Evolutionary conservation across 2,113 vertebrate species (phyloP), one percentile per base, ranked within the genome.

Genomic region (Otus sunia): DNA sequence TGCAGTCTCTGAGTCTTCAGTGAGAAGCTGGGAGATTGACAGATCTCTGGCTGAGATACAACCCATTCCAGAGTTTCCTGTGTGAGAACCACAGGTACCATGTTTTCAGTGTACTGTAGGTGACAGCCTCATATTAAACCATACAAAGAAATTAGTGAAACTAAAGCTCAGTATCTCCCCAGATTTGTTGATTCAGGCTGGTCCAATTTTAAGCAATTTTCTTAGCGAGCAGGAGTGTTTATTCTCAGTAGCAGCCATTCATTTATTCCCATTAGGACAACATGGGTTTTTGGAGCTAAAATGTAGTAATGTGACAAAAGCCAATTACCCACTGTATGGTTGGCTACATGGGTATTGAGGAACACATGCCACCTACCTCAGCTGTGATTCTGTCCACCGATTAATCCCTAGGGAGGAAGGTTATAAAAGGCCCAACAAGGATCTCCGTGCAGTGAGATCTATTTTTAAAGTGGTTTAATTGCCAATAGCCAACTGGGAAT

Each of bases 121-220:
- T 86, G 75, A 94, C 86, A 96, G 78, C 66, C 78, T 79, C 30
- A 67, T 80, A 90, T 96, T 93, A 96, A 96, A 90, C 72, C 29
- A 80, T 45, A 43, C 36, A 71, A 85, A 90, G 81, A 89, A 94
- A 96, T 95, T 71, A 95, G 67, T 86, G 82, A 81, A 88, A 90
- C 67, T 45, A 87, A 95, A 93, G 78, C 59, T 92, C 63, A 63
- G 12, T 89, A 30, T 75, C 32, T 88, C 11, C 56, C 39, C 41
- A 86, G n/a, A 85, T 94, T 52, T 94, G 25, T 59, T 95, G 34
- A 73, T 87, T 90, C 60, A 92, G 30, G 77, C 36, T 93, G 23
- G 86, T 89, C 55, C 79, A 91, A 59, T 95, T 85, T 91, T 92
- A 32, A 91, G 29, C 62, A 90, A 90, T 96, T 97, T 97, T 96